Evolutionary conservation across 2,888 invertebrate species (phyloP), one percentile per base, ranked within the genome.

Genomic region (Bellardia bayeri): DNA sequence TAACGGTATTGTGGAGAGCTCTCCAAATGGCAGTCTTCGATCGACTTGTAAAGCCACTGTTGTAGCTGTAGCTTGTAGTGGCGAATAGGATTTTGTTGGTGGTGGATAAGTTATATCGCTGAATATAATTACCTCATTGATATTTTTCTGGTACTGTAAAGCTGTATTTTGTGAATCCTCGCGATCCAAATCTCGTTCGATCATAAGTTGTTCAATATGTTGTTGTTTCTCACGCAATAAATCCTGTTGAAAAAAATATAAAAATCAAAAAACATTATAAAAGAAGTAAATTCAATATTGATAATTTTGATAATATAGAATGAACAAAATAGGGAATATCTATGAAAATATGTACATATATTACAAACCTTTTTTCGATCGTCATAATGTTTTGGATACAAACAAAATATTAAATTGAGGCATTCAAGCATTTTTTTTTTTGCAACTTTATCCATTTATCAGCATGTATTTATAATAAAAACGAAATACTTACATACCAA

Each of bases 211-310:
- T 92, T 99, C 98, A 91, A 99, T 96, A 92, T 99, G 98, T 89
- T 97, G 97, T 91, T 99, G 98, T 93, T 99, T 99, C 94, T 99
- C 99, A 92, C 97, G 96, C 85, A 99, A 94, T 49, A 97, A 95
- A 93, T 98, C 98, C 98, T 99, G 49, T 74, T 71, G 54, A n/a
- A 58, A 54, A 75, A 42, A 45, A 11, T 9, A 82, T 63, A 83
- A 56, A 80, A 64, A 74, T 66, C 40, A 88, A 80, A 69, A 13
- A 68, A 45, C 58, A n/a, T 13, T 33, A 40, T 42, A 66, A 16
- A 61, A 42, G 71, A 56, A 81, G 13, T 11, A 13, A 2, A 45
- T 13, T 13, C 0, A 37, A 45, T 45, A 0, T 23, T 23, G 23
- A 23, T 23, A 23, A 23, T 23, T 23, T 23, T 23, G 23, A 23